phyloP scores from a whole-genome alignment of 2,888 invertebrate species.

The Campoletis raptor region DNA sequence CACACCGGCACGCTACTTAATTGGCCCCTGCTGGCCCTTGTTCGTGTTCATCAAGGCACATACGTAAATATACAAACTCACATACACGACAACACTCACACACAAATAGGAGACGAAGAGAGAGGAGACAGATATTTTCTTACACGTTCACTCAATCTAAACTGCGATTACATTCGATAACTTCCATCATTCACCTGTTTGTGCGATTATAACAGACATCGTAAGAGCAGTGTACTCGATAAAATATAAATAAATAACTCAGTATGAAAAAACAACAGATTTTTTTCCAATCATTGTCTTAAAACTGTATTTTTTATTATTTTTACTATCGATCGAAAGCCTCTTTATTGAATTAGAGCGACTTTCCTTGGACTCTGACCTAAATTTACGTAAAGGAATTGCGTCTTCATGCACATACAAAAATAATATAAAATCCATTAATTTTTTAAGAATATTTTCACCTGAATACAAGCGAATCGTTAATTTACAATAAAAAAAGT shows the following conservation, averaged over 20 bases:
- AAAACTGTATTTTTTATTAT: neutral
- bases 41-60: slow-evolving; percentile 58
- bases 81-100: slow-evolving; percentile 63
- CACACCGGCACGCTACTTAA: slow-evolving; percentile 71
- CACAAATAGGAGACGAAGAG: slow-evolving; percentile 52
- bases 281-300: neutral
- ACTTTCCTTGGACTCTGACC: neutral
- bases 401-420: neutral
- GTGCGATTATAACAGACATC: slow-evolving; percentile 37
- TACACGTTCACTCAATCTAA: slow-evolving; percentile 21
- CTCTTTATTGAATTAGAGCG: too few relatives aligned
- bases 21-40: slow-evolving; percentile 65
- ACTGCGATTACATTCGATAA: slow-evolving; percentile 61
- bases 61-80: slow-evolving; percentile 48
- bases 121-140: slow-evolving; percentile 43
- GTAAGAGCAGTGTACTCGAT: slow-evolving; percentile 6
- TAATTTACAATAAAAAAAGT: neutral
- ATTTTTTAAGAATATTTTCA: neutral
- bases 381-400: neutral
- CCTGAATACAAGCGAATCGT: neutral
- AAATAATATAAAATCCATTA: too few relatives aligned
- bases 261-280: neutral
- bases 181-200: slow-evolving; percentile 64
- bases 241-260: neutral
- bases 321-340: too few relatives aligned